Evolutionary conservation across 1,140 invertebrate species (phyloP).

Genomic region (Euschistus heros): DNA sequence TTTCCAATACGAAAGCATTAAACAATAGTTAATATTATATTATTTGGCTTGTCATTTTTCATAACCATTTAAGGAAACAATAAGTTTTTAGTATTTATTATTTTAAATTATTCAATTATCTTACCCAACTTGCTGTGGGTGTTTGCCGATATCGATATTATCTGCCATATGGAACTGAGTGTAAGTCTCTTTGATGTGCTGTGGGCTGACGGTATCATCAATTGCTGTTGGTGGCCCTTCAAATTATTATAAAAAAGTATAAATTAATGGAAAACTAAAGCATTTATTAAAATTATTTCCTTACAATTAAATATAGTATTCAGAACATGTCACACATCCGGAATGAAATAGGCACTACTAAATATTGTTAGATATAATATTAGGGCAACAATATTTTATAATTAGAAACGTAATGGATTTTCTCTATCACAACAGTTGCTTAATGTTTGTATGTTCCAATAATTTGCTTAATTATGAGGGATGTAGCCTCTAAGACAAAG

Average conservation of each 20-base stretch:
- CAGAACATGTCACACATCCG: too few relatives aligned
- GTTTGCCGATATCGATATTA: constrained; percentile 57
- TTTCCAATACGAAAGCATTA: constrained; percentile 24
- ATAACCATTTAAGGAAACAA: background rate
- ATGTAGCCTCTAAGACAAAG: too few relatives aligned
- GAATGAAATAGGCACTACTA: too few relatives aligned
- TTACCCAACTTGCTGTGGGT: constrained; percentile 65
- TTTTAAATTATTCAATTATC: constrained; percentile 30
- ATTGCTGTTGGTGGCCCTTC: constrained; percentile 43
- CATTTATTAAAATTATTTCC: too few relatives aligned
- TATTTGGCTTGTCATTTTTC: background rate
- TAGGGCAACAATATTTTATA: too few relatives aligned
- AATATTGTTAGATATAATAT: too few relatives aligned
- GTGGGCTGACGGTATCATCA: constrained; percentile 51
- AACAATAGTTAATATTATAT: constrained; percentile 8
- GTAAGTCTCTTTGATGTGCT: constrained; percentile 41
- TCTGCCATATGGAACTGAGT: constrained; percentile 48
- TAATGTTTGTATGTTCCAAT: too few relatives aligned
- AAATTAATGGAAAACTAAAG: too few relatives aligned
- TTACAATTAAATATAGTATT: too few relatives aligned
- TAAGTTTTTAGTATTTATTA: background rate
- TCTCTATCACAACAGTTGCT: too few relatives aligned
- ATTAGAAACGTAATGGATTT: too few relatives aligned
- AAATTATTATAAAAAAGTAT: constrained; percentile 9
- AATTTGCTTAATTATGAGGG: too few relatives aligned